Percentiles rank a stretch among this genome's conserved stretches.
Conservation (phyloP, 2,113 vertebrate species). For the Peromyscus polionotus region DNA sequence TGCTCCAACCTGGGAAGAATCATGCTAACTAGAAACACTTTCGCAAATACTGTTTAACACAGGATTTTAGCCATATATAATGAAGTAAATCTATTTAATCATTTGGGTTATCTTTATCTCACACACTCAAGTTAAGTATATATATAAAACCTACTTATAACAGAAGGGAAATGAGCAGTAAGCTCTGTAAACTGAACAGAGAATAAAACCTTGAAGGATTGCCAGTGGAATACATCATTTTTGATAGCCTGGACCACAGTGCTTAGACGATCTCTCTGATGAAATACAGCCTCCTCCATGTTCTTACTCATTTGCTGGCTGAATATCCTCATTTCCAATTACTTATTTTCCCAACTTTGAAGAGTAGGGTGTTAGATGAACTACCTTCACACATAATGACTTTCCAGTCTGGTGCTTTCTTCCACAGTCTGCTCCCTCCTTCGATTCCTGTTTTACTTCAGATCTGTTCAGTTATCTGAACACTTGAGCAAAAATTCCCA, state of each 20-base stretch:
- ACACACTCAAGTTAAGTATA: not conserved
- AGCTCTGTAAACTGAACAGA: not conserved
- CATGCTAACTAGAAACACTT: not conserved
- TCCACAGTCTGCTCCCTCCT: constrained; percentile 62
- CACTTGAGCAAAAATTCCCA: constrained; percentile 49
- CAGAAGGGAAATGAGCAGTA: not conserved
- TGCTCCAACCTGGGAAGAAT: not conserved
- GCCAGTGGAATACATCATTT: not conserved
- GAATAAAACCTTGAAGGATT: not conserved
- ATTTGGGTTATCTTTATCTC: not conserved
- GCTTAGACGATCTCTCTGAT: not conserved
- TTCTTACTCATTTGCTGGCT: not conserved
- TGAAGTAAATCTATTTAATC: not conserved
- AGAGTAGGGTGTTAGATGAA: not conserved
- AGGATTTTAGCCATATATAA: not conserved
- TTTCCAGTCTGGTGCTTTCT: constrained; percentile 74
- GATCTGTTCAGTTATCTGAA: constrained; percentile 26
- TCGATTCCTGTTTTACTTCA: not conserved
- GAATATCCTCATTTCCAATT: constrained; percentile 18
- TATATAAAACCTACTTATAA: not conserved
- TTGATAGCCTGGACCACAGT: not conserved
- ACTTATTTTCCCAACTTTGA: not conserved
- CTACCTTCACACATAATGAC: not conserved
- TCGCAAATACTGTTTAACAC: not conserved
- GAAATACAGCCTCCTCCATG: not conserved